Conservation (phyloP, 2,113 vertebrate species). For the Gambusia holbrooki region DNA sequence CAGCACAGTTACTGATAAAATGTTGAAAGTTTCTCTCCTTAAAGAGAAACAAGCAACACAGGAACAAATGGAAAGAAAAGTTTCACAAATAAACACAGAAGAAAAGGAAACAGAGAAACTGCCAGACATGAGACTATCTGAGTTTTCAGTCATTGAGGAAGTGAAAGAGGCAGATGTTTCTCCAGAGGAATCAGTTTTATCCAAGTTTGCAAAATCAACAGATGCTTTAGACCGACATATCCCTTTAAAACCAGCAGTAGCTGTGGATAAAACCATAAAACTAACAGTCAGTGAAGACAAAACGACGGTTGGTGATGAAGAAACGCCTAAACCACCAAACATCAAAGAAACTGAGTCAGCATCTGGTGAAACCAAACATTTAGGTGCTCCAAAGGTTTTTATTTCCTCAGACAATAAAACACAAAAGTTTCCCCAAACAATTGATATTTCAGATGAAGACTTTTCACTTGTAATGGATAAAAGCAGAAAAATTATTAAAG, state of each 20-base stretch:
- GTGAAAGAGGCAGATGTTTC: neutral
- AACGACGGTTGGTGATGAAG: neutral
- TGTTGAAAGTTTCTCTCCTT: neutral
- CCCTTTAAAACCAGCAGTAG: neutral
- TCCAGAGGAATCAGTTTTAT: neutral
- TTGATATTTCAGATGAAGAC: neutral
- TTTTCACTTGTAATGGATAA: neutral
- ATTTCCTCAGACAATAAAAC: neutral
- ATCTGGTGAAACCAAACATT: neutral
- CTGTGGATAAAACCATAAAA: neutral
- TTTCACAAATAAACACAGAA: neutral
- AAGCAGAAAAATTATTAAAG: neutral
- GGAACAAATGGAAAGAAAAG: neutral
- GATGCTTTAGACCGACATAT: neutral
- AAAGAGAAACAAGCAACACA: neutral
- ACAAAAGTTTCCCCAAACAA: neutral
- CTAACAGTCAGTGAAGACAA: neutral
- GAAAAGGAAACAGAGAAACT: neutral
- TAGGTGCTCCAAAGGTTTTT: neutral
- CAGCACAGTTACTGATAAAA: neutral
- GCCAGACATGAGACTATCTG: neutral
- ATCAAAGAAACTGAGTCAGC: neutral
- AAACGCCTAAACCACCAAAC: neutral
- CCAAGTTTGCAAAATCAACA: neutral
- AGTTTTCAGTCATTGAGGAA: neutral